Evolutionary conservation across 2,113 vertebrate species (phyloP), one percentile per base, ranked within the genome.

Genomic region (Dolichallabes microphthalmus): DNA sequence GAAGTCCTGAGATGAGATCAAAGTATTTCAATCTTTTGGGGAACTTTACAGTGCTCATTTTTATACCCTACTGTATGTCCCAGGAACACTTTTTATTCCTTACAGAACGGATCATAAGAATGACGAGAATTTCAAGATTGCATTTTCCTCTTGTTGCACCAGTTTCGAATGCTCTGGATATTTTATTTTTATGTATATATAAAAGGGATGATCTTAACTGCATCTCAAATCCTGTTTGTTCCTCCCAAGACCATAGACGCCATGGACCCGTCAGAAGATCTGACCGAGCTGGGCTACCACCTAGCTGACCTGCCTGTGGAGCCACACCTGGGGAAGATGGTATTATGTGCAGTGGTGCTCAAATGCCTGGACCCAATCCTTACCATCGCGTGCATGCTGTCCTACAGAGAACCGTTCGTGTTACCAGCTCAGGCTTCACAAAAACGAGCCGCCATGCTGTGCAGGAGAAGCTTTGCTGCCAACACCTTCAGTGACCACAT

Each of bases 321-420:
- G 84, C 98, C 98, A 12, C 97, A 98, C 91, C 94, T 99, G 73
- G 98, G 98, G 57, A 99, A 99, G 96, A 99, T 99, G 98, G 96
- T 99, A 87, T 84, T 99, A 39, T 97, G 95, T 2, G 96, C 96
- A 1, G 94, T 98, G 69, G 95, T 97, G 80, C 89, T 99, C 32
- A 99, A 98, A 93, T 99, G 98, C 90, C 92, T 99, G 91, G 97
- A 99, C 91, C 98, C 98, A 74, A 94, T 99, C 88, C 95, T 99
- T 4, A 99, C 98, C 58, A 98, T 99, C 20, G 97, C 96, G 17
- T 99, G 97, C 84, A 96, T 96, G 0, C 93, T 99, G 82, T 97
- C 97, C 9, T 97, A 96, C 88, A 94, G 95, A 1, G 97, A 99
- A 84, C 98, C 97, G 13, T 99, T 99, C 86, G 90, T 97, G 52